A percentile compares a stretch with the other conserved stretches of the same genome.
Evolutionary conservation across 2,888 invertebrate genomes (phyloP).

Genomic region (Morpho deidamia): DNA sequence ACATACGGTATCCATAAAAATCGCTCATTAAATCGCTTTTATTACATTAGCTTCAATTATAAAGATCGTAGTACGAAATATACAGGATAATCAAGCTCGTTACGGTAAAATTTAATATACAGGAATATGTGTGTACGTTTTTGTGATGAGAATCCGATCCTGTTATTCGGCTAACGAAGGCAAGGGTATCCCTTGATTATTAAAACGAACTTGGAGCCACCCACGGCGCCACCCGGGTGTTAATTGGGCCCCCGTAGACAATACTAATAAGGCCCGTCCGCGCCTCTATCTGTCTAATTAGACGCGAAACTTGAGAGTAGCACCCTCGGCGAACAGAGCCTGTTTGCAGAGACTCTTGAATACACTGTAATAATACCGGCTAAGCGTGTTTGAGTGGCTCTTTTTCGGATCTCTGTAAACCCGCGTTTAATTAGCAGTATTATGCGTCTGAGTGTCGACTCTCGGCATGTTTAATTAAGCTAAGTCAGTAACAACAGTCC

Average conservation of each 20-base stretch:
- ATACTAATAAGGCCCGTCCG: constrained; percentile 78
- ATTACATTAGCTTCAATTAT: constrained; percentile 2
- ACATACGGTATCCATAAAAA: too few relatives aligned
- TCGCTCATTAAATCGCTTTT: too few relatives aligned
- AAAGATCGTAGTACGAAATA: constrained; percentile 7
- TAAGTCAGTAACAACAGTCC: constrained; percentile 74
- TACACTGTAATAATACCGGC: constrained; percentile 77
- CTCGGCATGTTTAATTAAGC: constrained; percentile 74
- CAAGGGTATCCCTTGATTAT: constrained; percentile 74
- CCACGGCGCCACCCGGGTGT: constrained; percentile 71
- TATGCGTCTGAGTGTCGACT: constrained; percentile 75
- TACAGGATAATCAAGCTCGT: constrained; percentile 14
- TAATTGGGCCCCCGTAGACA: constrained; percentile 79
- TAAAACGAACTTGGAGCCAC: constrained; percentile 72
- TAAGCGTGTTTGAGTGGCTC: constrained; percentile 77
- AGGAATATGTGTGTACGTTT: constrained; percentile 19
- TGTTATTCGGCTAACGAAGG: constrained; percentile 73
- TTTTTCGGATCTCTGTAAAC: constrained; percentile 77
- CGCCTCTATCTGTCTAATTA: constrained; percentile 78
- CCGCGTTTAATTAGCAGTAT: constrained; percentile 76
- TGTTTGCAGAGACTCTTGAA: constrained; percentile 73
- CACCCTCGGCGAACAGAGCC: constrained; percentile 71
- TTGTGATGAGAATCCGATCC: constrained; percentile 51
- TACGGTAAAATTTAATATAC: constrained; percentile 17
- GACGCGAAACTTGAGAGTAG: constrained; percentile 78